Evolutionary conservation across 1,140 invertebrate species (phyloP), one percentile per base, ranked within the genome.

Genomic region (Calephelis virginiensis): DNA sequence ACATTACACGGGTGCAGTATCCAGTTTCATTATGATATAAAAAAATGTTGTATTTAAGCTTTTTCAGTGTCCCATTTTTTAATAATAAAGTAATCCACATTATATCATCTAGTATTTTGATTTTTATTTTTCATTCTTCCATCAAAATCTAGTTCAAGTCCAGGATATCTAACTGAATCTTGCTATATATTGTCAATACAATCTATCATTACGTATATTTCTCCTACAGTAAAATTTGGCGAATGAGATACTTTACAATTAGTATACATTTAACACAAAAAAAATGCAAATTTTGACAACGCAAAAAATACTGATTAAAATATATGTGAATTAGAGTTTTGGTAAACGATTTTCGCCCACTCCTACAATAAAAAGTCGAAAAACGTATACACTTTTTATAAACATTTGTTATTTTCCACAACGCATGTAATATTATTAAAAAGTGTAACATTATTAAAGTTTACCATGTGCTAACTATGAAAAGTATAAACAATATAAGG

Each of bases 151-250:
- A 37, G 17, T 59, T 28, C 17, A 37, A 59, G 12, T 12, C 17
- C 53, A 10, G 28, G 53, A 12, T 59, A 59, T 13, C 50, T 28
- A 77, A 76, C 71, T 83, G 84, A 82, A 78, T 68, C 74, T 64
- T 66, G 71, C 74, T 69, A 72, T 73, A 74, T 56, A 56, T 56
- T 53, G 49, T 11, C 17, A 14, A 37, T 59, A 59, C 12, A 59
- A 37, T 37, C 53, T 59, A 38, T 56, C 28, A 59, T 59, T 59
- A 59, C 9, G 8, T 59, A 59, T 59, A 37, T 37, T 37, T 12
- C 28, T 38, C 12, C 53, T 59, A 56, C 50, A 56, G 53, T 59
- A 59, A 37, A 59, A 59, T 59, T 59, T 59, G 17, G 53, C 53
- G 38, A 12, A 12, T 37, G 28, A 59, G 17, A 37, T 59, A n/a